Evolutionary conservation across 1,140 invertebrate species (phyloP).

Genomic region (Brachionus plicatilis): DNA sequence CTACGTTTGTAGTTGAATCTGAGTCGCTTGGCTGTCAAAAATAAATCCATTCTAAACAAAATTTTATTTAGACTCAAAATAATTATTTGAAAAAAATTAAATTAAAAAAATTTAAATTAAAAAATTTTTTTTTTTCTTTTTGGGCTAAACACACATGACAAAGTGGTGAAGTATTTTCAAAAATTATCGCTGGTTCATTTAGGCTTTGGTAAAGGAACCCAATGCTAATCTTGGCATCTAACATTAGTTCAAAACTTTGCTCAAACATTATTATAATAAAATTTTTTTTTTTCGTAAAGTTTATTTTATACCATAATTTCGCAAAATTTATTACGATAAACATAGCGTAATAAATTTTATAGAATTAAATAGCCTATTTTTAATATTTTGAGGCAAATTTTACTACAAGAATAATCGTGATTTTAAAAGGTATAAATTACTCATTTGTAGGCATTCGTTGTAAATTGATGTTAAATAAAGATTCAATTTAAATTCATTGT

Average conservation of each 20-base stretch:
- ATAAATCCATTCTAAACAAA: constrained; percentile 21
- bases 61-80: background rate
- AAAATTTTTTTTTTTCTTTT: background rate
- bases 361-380: background rate
- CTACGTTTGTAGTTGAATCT: background rate
- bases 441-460: background rate
- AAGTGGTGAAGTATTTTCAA: background rate
- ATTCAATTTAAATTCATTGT: background rate
- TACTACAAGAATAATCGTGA: background rate
- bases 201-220: background rate
- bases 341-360: background rate
- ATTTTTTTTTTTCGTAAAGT: background rate
- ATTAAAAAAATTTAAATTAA: no score
- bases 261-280: background rate
- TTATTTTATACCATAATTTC: background rate
- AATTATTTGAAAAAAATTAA: background rate
- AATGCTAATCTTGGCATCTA: background rate
- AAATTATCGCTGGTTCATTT: background rate
- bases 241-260: background rate
- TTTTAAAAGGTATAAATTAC: background rate
- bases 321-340: background rate
- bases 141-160: background rate
- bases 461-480: background rate
- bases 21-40: background rate
- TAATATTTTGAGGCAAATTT: background rate